Percentiles rank a stretch among this genome's conserved stretches.
Evolutionary conservation across 1,140 invertebrate species (phyloP).

Genomic region (Littorina saxatilis): DNA sequence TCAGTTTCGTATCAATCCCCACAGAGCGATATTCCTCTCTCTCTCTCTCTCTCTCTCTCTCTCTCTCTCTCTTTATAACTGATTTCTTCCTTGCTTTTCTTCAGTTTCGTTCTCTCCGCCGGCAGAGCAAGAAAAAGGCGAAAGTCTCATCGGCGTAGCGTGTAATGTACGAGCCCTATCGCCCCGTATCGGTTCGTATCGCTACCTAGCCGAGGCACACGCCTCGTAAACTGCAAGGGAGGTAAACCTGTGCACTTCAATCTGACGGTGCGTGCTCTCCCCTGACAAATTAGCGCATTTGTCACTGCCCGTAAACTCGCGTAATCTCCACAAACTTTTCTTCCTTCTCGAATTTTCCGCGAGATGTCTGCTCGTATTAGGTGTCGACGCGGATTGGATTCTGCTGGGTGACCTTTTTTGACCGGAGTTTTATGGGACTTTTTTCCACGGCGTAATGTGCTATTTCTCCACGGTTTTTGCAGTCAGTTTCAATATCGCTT

Average conservation of each 20-base stretch:
- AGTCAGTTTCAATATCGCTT: too few species aligned
- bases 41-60: background rate
- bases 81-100: background rate
- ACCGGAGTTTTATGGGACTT: too few species aligned
- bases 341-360: too few species aligned
- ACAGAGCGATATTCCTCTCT: background rate
- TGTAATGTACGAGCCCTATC: background rate
- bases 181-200: conserved; percentile 2
- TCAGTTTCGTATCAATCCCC: too few species aligned
- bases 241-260: background rate
- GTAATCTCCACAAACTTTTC: too few species aligned
- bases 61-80: background rate
- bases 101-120: background rate
- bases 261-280: conserved; percentile 3
- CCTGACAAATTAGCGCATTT: conserved; percentile 13
- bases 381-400: too few species aligned
- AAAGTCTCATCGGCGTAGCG: background rate
- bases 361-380: too few species aligned
- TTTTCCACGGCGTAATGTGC: too few species aligned
- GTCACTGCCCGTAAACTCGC: conserved; percentile 6
- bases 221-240: conserved; percentile 2
- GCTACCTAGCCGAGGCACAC: background rate
- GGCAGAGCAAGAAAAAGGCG: background rate
- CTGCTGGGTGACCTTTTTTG: too few species aligned
- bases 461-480: too few species aligned